Evolutionary conservation across 2,797 vertebrate species (phyloP).

Genomic region (Chaunax sp.): DNA sequence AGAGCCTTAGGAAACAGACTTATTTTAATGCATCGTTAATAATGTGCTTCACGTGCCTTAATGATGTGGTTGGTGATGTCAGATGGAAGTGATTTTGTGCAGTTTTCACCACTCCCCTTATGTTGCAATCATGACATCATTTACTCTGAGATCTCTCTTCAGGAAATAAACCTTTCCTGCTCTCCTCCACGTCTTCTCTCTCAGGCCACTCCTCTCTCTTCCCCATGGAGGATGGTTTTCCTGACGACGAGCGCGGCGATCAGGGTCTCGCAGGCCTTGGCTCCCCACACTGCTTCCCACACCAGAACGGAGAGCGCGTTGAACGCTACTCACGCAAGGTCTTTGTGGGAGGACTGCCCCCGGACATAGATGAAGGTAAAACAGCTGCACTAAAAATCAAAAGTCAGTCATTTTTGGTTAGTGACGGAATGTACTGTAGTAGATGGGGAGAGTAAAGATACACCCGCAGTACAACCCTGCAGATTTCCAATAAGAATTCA

Average conservation of each 20-base stretch:
- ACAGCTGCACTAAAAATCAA: not conserved
- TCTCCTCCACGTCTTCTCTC: not conserved
- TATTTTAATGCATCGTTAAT: not conserved
- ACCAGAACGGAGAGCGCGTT: constrained; percentile 99
- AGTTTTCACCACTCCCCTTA: not conserved
- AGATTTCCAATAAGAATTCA: not conserved
- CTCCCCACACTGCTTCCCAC: constrained; percentile 95
- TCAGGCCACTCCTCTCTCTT: constrained; percentile 98
- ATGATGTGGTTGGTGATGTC: not conserved
- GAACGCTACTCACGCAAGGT: constrained; percentile 99
- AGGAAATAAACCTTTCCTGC: constrained; percentile 27
- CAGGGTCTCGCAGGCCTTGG: constrained; percentile 93
- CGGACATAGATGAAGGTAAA: constrained; percentile 98
- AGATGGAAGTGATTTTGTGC: constrained; percentile 2
- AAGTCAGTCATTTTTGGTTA: too few relatives aligned
- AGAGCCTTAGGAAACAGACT: not conserved
- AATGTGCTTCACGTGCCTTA: not conserved
- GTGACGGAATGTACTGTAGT: not conserved
- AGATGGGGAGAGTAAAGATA: not conserved
- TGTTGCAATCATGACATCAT: constrained; percentile 2
- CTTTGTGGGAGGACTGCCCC: constrained; percentile 96
- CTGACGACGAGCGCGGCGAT: constrained; percentile 95
- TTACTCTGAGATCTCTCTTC: not conserved
- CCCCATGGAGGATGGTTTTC: constrained; percentile 98
- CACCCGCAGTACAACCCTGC: not conserved